Evolutionary conservation across 2,797 vertebrate genomes (phyloP), one percentile per base, ranked within the genome.

Genomic region (Antrozous pallidus): DNA sequence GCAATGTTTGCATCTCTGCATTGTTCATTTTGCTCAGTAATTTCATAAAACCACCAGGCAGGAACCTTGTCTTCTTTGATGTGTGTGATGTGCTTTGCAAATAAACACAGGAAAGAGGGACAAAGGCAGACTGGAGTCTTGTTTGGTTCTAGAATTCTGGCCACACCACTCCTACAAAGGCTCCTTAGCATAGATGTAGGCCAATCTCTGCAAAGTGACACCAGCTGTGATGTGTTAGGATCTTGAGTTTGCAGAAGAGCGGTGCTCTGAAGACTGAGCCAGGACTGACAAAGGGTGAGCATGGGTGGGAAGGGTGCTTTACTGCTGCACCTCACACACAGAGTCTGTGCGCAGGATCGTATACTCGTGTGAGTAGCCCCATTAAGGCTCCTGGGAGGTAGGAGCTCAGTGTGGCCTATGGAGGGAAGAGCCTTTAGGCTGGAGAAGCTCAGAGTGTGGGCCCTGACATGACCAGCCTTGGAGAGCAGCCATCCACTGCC

Each of bases 131-230:
- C 40, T 0, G 31, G 33, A 20, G 26, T 8, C 36, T 28, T 16
- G 11, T 58, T 31, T 36, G 81, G 74, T 33, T 87, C 79, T 75
- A 71, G 54, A 91, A 69, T 71, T 58, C 89, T 40, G 61, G 75
- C 31, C 47, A 18, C 3, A 24, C 28, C 18, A 36, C n/a, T n/a
- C 40, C 45, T 47, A 63, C 12, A 82, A 49, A 74, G 36, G 28
- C 28, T 28, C 9, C 26, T 4, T 47, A 63, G 31, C 33, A 8
- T 2, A 40, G 56, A 42, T 31, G 24, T 2, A 31, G 63, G 45
- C 31, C 49, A 9, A 0, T 51, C 80, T 85, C 40, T 67, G 61
- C 17, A 22, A 31, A 65, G 28, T 0, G 31, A 85, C 0, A 24
- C 22, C 49, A 11, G 13, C 77, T 11, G 36, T 51, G 54, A 83